phyloP scores from a whole-genome alignment of 2,113 vertebrate species.

The Sitta europaea region DNA sequence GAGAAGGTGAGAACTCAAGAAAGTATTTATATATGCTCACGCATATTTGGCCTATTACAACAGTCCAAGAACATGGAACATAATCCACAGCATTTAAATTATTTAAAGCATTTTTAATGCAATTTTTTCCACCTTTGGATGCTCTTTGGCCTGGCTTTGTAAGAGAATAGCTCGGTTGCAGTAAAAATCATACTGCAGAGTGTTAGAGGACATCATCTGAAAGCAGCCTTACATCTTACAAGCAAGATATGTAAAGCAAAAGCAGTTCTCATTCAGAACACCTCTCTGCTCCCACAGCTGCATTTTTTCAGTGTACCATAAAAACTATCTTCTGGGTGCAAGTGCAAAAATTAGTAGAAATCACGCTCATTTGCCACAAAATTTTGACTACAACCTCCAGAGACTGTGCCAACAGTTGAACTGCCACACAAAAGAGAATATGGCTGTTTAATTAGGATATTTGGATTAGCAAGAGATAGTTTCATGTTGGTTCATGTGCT shows the following conservation, averaged over 20 bases:
- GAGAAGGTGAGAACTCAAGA: neutral
- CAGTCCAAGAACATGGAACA: accelerated
- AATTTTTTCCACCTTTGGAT: neutral
- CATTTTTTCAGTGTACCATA: neutral
- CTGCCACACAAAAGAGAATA: neutral
- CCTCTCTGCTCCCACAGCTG: neutral
- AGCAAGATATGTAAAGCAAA: neutral
- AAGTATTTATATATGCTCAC: neutral
- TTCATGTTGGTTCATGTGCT: neutral
- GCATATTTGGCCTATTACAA: neutral
- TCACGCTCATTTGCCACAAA: neutral
- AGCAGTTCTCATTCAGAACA: neutral
- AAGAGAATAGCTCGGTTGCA: neutral
- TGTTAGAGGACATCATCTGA: neutral
- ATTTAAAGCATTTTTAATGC: neutral
- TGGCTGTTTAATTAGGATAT: neutral
- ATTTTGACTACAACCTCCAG: neutral
- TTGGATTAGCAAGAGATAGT: neutral
- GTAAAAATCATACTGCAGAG: neutral
- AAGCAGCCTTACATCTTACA: neutral
- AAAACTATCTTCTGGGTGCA: neutral
- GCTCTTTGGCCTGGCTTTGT: neutral
- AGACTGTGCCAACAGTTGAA: neutral
- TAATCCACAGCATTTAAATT: neutral
- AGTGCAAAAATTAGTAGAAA: neutral